Base-by-base conservation (phyloP, 2,888 invertebrate genomes). In the Periphyllus acericola region DNA sequence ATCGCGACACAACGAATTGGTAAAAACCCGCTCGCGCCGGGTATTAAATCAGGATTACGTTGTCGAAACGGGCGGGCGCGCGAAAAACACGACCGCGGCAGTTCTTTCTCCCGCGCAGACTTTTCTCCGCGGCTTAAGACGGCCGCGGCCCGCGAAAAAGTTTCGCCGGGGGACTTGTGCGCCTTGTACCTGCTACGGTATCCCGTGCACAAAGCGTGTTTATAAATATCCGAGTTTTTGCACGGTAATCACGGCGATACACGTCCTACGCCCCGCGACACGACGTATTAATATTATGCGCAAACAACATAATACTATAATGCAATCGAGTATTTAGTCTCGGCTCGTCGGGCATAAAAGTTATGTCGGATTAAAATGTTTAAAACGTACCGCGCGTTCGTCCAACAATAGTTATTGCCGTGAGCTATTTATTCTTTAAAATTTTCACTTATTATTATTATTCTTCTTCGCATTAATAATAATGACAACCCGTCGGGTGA, bases 1-100 rank as follows among this genome's bases (percentile, higher is more conserved):
- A 14, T 9, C 17, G 3, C 32, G 25, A 32, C 81, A 6, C 17
- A 83, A 83, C 36, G 36, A 34, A 36, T 17, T 46, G 76, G 66
- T 76, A 66, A 84, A 83, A 84, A 75, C 66, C 84, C 60, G 25
- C 17, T 32, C 46, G 34, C 74, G 74, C 1, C n/a, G 80, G 82
- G 83, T 72, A 85, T 85, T 85, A 85, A 85, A 85, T 85, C 55
- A 79, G 85, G 85, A 85, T 85, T 85, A 85, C 40, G 34, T 83
- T 83, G 72, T 83, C 82, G 74, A 72, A 83, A 14, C 21, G 32
- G 21, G 40, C 19, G 40, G 29, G 21, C 46, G 66, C 72, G 25
- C 55, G 17, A 34, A 40, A 81, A 68, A 66, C 68, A n/a, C 66
- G 71, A 14, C 1, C 68, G 2, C 1, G 0, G n/a, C 25, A 3